Percentiles rank a stretch among this genome's conserved stretches.
These are phyloP conservation scores for Diachasma alloeum DNA, from an alignment of 1,140 invertebrate genomes.

Conservation along the genomic window DNA sequence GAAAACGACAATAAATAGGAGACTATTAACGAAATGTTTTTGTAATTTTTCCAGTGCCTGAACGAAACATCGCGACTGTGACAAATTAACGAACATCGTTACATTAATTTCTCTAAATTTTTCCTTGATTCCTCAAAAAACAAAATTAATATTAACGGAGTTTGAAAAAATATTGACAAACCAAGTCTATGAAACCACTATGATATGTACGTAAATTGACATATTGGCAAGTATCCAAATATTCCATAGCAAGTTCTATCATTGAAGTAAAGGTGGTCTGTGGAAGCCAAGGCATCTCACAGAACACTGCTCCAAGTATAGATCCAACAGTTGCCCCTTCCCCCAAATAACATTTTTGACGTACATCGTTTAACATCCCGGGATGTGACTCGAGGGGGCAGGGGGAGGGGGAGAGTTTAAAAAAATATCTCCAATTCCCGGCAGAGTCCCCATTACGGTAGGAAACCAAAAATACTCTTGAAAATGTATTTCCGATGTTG, in stretches of 20 bases:
- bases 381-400: no score
- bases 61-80: no score
- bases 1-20: not conserved
- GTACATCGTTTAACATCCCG: not conserved
- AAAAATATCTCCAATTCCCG: not conserved
- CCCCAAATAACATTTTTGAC: not conserved
- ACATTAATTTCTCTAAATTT: not conserved
- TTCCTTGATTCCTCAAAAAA: not conserved
- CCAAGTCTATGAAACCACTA: not conserved
- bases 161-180: not conserved
- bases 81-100: no score
- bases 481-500: not conserved
- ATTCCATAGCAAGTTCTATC: not conserved
- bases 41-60: not conserved
- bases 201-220: not conserved
- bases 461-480: not conserved
- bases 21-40: not conserved
- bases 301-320: conserved; percentile 7
- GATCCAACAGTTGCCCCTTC: conserved; percentile 7
- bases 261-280: not conserved
- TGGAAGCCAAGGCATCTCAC: not conserved
- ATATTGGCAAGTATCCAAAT: not conserved
- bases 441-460: conserved; percentile 6
- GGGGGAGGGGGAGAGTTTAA: not conserved
- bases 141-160: not conserved